Conservation (phyloP, 1,140 invertebrate species). For the Cecropterus lyciades region DNA sequence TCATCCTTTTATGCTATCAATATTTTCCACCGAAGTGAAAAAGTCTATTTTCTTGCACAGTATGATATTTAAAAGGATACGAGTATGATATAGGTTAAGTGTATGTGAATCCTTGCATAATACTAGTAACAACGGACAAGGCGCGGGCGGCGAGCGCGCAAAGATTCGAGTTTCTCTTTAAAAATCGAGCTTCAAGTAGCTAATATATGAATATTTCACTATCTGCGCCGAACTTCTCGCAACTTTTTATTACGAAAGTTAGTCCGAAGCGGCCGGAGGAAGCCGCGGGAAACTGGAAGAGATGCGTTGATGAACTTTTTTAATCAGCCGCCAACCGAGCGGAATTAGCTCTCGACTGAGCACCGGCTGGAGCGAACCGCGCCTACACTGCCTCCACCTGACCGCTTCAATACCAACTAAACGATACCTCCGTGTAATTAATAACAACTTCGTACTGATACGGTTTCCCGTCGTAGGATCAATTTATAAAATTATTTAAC, state of each 20-base stretch:
- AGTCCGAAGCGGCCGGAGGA: slow-evolving; percentile 19
- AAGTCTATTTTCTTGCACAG: too few species aligned
- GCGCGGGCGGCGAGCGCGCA: not conserved
- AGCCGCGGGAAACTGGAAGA: slow-evolving; percentile 32
- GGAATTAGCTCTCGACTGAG: slow-evolving; percentile 25
- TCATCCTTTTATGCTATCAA: too few species aligned
- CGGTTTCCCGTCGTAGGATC: too few species aligned
- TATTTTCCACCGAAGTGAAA: too few species aligned
- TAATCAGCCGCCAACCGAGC: slow-evolving; percentile 26
- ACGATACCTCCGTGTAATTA: too few species aligned
- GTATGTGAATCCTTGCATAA: too few species aligned
- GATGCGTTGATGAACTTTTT: slow-evolving; percentile 36
- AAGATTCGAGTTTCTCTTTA: slow-evolving; percentile 14
- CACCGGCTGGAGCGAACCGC: not conserved
- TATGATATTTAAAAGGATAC: too few species aligned
- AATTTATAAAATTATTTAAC: too few species aligned
- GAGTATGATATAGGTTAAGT: too few species aligned
- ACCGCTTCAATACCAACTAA: too few species aligned
- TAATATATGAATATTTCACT: slow-evolving; percentile 35
- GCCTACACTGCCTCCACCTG: not conserved
- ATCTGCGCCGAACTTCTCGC: slow-evolving; percentile 23
- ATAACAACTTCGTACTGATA: too few species aligned
- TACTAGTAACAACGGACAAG: too few species aligned
- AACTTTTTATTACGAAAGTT: slow-evolving; percentile 36
- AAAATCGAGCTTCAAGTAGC: slow-evolving; percentile 18